Percentiles rank a stretch among this genome's conserved stretches.
These are phyloP conservation scores for Latrodectus hesperus DNA, from an alignment of 2,888 invertebrate genomes.

Conservation along the genomic window DNA sequence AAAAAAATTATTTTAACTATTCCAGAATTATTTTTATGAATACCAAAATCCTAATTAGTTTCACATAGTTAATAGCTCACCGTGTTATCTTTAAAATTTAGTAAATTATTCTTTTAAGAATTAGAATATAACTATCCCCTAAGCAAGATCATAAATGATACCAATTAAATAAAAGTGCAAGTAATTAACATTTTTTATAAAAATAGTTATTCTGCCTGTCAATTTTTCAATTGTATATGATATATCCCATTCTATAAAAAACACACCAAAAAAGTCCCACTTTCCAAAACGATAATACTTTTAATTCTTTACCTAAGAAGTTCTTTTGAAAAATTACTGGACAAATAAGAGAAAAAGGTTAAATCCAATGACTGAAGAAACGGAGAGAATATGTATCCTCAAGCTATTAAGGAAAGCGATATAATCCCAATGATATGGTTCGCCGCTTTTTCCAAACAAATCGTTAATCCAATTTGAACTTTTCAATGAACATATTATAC, in stretches of 20 bases:
- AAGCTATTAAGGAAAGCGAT: conserved; percentile 20
- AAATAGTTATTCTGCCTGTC: too few relatives aligned
- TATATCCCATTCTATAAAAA: neutral
- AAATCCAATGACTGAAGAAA: conserved; percentile 53
- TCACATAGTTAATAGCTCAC: too few relatives aligned
- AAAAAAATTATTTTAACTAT: too few relatives aligned
- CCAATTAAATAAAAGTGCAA: too few relatives aligned
- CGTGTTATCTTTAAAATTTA: too few relatives aligned
- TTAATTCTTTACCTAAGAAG: conserved; percentile 6
- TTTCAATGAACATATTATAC: conserved; percentile 34
- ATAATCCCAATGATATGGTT: conserved; percentile 48
- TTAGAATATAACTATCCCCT: too few relatives aligned
- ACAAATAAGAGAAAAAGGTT: conserved; percentile 12
- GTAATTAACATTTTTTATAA: too few relatives aligned
- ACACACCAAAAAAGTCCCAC: neutral
- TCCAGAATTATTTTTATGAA: too few relatives aligned
- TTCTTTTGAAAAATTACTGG: conserved; percentile 12
- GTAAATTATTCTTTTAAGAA: too few relatives aligned
- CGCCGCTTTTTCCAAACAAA: conserved; percentile 53
- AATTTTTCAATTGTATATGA: too few relatives aligned
- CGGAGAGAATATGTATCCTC: neutral
- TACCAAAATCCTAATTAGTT: too few relatives aligned
- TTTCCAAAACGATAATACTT: neutral
- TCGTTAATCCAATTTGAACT: conserved; percentile 64
- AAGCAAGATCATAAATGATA: too few relatives aligned